Evolutionary conservation across 1,140 invertebrate species (phyloP), one percentile per base, ranked within the genome.

Genomic region (Plodia interpunctella): DNA sequence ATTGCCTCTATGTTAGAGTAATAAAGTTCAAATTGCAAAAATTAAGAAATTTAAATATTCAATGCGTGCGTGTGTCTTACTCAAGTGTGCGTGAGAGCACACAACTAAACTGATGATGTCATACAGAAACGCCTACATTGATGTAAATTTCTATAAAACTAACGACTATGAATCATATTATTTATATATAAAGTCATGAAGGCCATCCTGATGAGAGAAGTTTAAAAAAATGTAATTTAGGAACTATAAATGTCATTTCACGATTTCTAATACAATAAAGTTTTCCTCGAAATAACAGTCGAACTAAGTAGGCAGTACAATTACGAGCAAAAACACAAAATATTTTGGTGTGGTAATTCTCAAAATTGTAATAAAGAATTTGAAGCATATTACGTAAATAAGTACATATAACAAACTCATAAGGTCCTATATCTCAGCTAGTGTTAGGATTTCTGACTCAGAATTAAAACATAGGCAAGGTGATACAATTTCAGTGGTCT

Each of bases 111-210:
- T 25, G 21, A 35, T 44, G 38, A 44, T 44, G 38, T 44, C 38
- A 44, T 44, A 3, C 13, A 15, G 38, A 44, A 15, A 44, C 38
- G 38, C 38, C 38, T 44, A 44, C 38, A 5, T 44, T 44, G 13
- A 44, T 44, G 15, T n/a, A n/a, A n/a, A n/a, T 38, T 44, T 44
- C 15, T 44, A n/a, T 44, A 44, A 44, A 44, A 44, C 38, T 32
- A 32, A 13, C 2, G 32, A 35, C 10, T 44, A 17, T 44, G 38
- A 44, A 44, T 44, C 38, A 44, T 5, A 44, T 44, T n/a, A 38
- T 38, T 38, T 38, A 38, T 44, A 44, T 6, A 44, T 5, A 32
- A 5, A 6, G 13, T 15, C 38, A 15, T 44, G 38, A 15, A 44
- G 38, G 38, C 13, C 38, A 15, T 15, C 10, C 15, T n/a, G 38